Evolutionary conservation across 1,140 invertebrate species (phyloP).

Genomic region (Caenorhabditis latens): DNA sequence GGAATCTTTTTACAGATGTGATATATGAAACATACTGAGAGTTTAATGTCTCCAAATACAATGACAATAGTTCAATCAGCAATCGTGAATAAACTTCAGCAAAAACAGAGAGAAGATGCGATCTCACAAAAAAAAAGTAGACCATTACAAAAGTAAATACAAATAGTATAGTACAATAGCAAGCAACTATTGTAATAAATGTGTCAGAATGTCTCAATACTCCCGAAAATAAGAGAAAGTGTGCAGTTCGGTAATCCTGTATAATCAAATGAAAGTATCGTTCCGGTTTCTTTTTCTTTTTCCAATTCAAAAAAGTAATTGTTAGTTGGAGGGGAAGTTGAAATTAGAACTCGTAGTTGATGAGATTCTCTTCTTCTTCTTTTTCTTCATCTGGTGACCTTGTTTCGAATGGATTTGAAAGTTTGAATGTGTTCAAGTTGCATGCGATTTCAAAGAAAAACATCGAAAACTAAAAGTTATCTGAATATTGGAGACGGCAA

Average conservation of each 20-base stretch:
- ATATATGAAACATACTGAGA: too few relatives aligned
- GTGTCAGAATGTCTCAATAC: not conserved
- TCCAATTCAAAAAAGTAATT: not conserved
- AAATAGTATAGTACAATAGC: too few relatives aligned
- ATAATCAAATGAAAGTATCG: constrained; percentile 44
- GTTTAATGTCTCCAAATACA: too few relatives aligned
- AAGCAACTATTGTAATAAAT: too few relatives aligned
- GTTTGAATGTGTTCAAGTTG: not conserved
- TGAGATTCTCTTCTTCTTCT: constrained; percentile 7
- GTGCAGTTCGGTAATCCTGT: not conserved
- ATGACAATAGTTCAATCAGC: too few relatives aligned
- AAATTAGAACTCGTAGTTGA: constrained; percentile 39
- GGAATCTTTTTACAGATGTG: too few relatives aligned
- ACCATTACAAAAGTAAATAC: too few relatives aligned
- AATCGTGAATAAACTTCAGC: too few relatives aligned
- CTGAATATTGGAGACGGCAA: too few relatives aligned
- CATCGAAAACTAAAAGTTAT: not conserved
- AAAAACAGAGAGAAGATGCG: too few relatives aligned
- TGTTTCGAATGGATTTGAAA: constrained; percentile 31
- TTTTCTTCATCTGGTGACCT: constrained; percentile 25
- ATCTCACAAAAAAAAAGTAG: too few relatives aligned
- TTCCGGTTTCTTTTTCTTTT: not conserved
- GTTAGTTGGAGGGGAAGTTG: not conserved
- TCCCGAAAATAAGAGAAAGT: not conserved
- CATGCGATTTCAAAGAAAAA: not conserved